Percentiles rank a stretch among this genome's conserved stretches.
Evolutionary conservation across 2,113 vertebrate species (phyloP).

Genomic region (Ailurus styani): DNA sequence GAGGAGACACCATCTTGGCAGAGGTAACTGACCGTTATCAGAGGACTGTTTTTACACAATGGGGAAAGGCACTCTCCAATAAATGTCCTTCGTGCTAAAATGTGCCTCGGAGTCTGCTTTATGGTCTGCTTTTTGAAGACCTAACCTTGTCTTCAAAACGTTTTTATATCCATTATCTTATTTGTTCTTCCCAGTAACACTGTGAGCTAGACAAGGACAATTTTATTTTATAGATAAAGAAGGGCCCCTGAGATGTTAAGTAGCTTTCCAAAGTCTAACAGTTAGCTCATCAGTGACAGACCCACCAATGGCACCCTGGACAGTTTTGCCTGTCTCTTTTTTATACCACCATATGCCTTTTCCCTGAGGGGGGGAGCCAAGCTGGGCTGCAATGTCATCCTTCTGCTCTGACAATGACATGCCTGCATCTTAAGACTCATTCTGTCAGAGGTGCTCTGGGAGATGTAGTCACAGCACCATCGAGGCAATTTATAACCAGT

Average conservation of each 20-base stretch:
- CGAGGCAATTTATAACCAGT: constrained; percentile 70
- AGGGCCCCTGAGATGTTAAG: not conserved
- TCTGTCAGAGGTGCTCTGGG: constrained; percentile 28
- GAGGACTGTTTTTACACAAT: not conserved
- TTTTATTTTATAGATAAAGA: constrained; percentile 24
- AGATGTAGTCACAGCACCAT: constrained; percentile 52
- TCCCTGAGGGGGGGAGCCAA: not conserved
- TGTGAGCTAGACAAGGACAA: not conserved
- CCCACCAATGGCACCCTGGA: not conserved
- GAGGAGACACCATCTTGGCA: not conserved
- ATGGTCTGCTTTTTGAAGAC: too few species aligned
- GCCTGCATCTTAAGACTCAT: constrained; percentile 32
- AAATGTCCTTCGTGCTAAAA: not conserved
- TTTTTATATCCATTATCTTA: not conserved
- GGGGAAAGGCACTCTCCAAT: not conserved
- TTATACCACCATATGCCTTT: not conserved
- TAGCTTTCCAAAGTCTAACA: not conserved
- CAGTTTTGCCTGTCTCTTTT: not conserved
- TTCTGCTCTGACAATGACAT: constrained; percentile 14
- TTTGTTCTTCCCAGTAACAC: not conserved
- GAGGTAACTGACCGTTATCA: not conserved
- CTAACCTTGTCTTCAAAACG: not conserved
- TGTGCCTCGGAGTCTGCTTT: not conserved
- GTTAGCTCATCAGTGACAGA: not conserved
- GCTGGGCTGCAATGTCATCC: not conserved